phyloP scores from a whole-genome alignment of 1,140 invertebrate species.

The Formica selysi region DNA sequence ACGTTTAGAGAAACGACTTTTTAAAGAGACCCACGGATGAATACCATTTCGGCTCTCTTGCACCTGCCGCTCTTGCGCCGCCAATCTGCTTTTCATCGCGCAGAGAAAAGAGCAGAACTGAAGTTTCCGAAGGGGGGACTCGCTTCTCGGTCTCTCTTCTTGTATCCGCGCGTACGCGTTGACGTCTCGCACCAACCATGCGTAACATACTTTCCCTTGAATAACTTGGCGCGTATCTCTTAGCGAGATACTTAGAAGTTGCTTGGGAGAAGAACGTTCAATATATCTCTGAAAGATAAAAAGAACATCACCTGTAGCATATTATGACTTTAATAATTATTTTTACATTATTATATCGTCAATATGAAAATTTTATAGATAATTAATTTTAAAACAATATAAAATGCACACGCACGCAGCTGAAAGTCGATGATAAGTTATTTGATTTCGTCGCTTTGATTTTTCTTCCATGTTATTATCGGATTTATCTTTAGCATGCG shows the following conservation, averaged over 20 bases:
- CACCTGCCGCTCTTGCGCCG: slow-evolving; percentile 52
- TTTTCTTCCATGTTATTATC: background rate
- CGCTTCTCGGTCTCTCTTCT: background rate
- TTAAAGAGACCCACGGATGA: slow-evolving; percentile 71
- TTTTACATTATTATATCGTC: background rate
- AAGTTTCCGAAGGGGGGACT: slow-evolving; percentile 37
- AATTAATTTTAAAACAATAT: background rate
- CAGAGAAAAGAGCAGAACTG: slow-evolving; percentile 14
- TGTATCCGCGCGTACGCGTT: slow-evolving; percentile 16
- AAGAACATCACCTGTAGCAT: background rate
- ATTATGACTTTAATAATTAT: background rate
- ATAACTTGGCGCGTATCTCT: slow-evolving; percentile 6
- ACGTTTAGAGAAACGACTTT: slow-evolving; percentile 71
- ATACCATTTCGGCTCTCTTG: slow-evolving; percentile 67
- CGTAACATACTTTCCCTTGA: slow-evolving; percentile 22
- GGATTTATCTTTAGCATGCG: slow-evolving; percentile 29
- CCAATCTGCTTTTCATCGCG: slow-evolving; percentile 55
- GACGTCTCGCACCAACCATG: slow-evolving; percentile 21
- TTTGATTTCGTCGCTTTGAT: background rate
- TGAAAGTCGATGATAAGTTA: background rate
- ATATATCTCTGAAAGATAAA: background rate
- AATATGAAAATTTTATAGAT: background rate
- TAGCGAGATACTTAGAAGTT: background rate
- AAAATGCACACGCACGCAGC: background rate
- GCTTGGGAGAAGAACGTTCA: background rate